These are phyloP conservation scores for Camponotus floridanus DNA, from an alignment of 1,140 invertebrate species.

Conservation along the genomic window DNA sequence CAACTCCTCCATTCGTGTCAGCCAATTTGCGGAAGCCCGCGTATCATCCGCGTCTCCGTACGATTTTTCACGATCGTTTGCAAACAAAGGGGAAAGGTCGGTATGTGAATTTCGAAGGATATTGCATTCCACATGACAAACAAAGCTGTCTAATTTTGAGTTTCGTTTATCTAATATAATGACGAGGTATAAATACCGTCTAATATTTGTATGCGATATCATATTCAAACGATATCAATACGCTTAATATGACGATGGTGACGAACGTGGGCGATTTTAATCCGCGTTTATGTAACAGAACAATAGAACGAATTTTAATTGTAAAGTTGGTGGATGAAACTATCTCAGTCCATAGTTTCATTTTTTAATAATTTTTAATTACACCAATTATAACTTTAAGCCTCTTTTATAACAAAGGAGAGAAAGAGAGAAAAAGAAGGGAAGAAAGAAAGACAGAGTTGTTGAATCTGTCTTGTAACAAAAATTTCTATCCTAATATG, in stretches of 20 bases:
- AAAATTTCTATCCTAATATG: not conserved
- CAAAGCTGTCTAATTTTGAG: slow-evolving; percentile 31
- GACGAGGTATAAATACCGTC: slow-evolving; percentile 6
- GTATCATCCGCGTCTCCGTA: slow-evolving; percentile 21
- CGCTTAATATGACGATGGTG: not conserved
- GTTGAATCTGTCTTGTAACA: not conserved
- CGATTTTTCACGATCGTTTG: not conserved
- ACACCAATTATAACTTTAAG: no score
- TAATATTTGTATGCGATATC: slow-evolving; percentile 39
- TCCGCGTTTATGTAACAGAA: slow-evolving; percentile 5
- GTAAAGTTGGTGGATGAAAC: not conserved
- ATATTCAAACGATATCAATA: slow-evolving; percentile 17
- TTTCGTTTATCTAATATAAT: slow-evolving; percentile 18
- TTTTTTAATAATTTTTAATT: not conserved
- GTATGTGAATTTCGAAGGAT: slow-evolving; percentile 10
- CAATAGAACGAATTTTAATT: no score
- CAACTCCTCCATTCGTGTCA: slow-evolving; percentile 1
- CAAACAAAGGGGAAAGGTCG: slow-evolving; percentile 31
- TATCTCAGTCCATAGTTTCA: not conserved
- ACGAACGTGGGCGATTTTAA: not conserved
- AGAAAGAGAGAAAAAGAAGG: no score
- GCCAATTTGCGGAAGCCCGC: slow-evolving; percentile 60
- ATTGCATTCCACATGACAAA: not conserved
- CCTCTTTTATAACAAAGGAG: no score
- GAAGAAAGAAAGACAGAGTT: not conserved